A percentile compares a stretch with the other conserved stretches of the same genome.
phyloP scores from a whole-genome alignment of 2,113 vertebrate genomes.

The Strix uralensis region DNA sequence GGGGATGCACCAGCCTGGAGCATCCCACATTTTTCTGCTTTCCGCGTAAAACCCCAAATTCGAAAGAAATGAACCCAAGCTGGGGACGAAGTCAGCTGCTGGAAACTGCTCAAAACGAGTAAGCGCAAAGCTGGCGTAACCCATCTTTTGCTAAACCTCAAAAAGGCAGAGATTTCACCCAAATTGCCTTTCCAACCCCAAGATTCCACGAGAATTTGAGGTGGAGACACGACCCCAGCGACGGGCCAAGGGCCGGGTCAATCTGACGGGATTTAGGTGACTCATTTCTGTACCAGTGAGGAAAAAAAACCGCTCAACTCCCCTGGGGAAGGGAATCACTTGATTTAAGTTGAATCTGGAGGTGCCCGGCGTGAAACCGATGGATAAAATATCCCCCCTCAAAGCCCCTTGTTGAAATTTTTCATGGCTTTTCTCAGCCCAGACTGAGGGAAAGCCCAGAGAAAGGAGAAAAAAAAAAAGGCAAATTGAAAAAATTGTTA shows the following conservation, averaged over 20 bases:
- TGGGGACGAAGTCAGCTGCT: background rate
- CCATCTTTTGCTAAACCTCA: background rate
- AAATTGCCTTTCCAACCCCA: background rate
- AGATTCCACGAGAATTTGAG: background rate
- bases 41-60: background rate
- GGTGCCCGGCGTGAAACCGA: background rate
- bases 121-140: background rate
- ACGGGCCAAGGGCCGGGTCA: rapidly evolving
- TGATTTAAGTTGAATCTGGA: background rate
- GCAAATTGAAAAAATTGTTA: background rate
- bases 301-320: too few species aligned
- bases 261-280: too few species aligned
- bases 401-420: background rate
- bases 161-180: background rate
- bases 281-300: background rate
- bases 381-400: background rate
- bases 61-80: background rate
- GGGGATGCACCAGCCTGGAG: background rate
- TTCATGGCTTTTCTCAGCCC: background rate
- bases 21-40: background rate
- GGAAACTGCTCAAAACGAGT: background rate
- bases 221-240: too few species aligned
- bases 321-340: rapidly evolving
- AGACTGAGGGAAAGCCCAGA: background rate
- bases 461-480: background rate